Base-by-base conservation (phyloP, 2,797 vertebrate species). In the Pyrocephalus nanus region DNA sequence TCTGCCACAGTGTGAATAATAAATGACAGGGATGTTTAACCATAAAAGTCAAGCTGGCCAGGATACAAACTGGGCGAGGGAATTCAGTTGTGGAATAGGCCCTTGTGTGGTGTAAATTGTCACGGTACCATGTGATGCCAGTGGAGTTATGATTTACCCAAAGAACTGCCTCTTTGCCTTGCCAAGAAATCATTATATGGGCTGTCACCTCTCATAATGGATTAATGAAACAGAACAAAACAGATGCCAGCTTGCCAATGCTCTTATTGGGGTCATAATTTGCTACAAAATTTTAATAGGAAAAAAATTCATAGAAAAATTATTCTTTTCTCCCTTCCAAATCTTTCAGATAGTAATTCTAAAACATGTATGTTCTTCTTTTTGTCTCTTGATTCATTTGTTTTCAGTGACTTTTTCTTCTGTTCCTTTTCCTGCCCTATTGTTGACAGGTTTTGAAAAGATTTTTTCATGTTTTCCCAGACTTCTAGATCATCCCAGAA, bases 161-260 rank as follows among this genome's bases (percentile, higher is more conserved):
- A 74, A 90, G 69, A 92, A 12, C 15, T 72, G 55, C 58, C 48
- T 87, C 76, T 48, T 73, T 80, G 53, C 29, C 69, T 86, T 88
- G 86, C 86, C 94, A 95, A 87, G 85, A 75, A 83, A 78, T 78
- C 76, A 70, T 12, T 48, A 72, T 67, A 69, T 62, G 73, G 79
- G 66, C 62, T 90, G 82, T 94, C 86, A 86, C 62, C 17, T 88
- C 79, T 84, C 66, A 61, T 43, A 92, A 73, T 53, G 73, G 73
- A 89, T 88, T 89, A 60, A 85, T 64, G 71, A 93, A 91, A 55
- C 32, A 76, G 93, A 89, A 38, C 42, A 70, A 87, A 92, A 78
- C 22, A 70, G 67, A 84, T 79, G 74, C 71, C 45, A 73, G 34
- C 43, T 75, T 94, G 86, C 30, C 79, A 92, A 7, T 65, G 58